These are phyloP conservation scores for Cassiopea andromeda DNA, from an alignment of 30 jellyfish, hydroid and myxozoan genomes.

Conservation along the genomic window DNA sequence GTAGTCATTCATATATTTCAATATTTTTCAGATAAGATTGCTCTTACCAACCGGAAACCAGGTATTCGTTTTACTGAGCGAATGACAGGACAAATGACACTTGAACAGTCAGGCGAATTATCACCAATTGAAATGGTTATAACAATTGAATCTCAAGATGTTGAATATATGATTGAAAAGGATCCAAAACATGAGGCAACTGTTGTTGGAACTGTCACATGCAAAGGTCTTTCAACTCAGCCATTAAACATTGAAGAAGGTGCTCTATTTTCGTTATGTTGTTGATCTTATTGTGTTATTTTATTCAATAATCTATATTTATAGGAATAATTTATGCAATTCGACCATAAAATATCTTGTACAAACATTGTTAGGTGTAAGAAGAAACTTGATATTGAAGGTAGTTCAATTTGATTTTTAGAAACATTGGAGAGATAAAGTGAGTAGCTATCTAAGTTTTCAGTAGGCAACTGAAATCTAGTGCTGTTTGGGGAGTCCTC, in stretches of 20 bases:
- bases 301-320: not conserved
- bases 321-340: not conserved
- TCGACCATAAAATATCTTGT: too few relatives aligned
- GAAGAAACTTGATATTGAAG: too few relatives aligned
- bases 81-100: conserved; percentile 65
- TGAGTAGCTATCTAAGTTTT: too few relatives aligned
- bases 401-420: too few relatives aligned
- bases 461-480: too few relatives aligned
- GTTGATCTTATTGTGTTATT: not conserved
- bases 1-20: too few relatives aligned
- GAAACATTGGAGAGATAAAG: too few relatives aligned
- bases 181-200: conserved; percentile 65
- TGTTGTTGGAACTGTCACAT: conserved; percentile 65
- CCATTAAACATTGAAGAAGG: conserved; percentile 54
- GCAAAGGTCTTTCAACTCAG: conserved; percentile 59
- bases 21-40: conserved; percentile 37
- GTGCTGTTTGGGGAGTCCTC: too few relatives aligned
- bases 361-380: too few relatives aligned
- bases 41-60: conserved; percentile 19
- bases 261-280: too few relatives aligned
- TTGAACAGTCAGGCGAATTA: conserved; percentile 28
- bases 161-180: conserved; percentile 41
- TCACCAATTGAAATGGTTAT: conserved; percentile 54
- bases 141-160: conserved; percentile 68
- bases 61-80: conserved; percentile 77